Evolutionary conservation across 92 coral and sea anemone genomes (phyloP).

Genomic region (Bergia puertoricense): DNA sequence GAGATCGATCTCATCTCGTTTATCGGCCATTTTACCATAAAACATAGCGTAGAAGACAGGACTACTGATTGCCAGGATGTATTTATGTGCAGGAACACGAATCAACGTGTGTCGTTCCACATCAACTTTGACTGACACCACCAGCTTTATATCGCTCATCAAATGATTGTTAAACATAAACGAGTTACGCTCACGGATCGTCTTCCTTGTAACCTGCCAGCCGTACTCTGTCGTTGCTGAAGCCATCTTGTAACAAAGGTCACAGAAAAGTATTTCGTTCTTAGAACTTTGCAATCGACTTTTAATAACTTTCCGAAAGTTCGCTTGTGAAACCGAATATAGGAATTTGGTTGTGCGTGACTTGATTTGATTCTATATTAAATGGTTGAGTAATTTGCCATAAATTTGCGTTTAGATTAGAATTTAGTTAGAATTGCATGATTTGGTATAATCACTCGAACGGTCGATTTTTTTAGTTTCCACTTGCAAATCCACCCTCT

Average conservation of each 20-base stretch:
- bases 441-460: neutral
- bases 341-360: neutral
- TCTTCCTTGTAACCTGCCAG: slow-evolving; percentile 26
- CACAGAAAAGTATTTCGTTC: neutral
- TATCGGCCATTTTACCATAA: slow-evolving; percentile 55
- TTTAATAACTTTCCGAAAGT: neutral
- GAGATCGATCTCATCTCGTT: slow-evolving; percentile 57
- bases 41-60: slow-evolving; percentile 55
- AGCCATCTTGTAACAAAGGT: neutral
- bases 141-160: slow-evolving; percentile 43
- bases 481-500: neutral
- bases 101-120: slow-evolving; percentile 26
- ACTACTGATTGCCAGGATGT: slow-evolving; percentile 62
- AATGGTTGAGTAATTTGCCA: slow-evolving; percentile 20
- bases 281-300: neutral
- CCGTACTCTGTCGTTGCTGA: neutral
- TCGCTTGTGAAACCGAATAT: neutral
- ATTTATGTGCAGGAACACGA: slow-evolving; percentile 37
- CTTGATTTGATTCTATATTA: neutral
- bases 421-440: neutral
- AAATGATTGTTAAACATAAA: slow-evolving; percentile 43
- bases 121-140: slow-evolving; percentile 37
- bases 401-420: slow-evolving; percentile 44
- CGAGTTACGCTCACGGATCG: slow-evolving; percentile 31
- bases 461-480: neutral